phyloP scores from a whole-genome alignment of 2,797 vertebrate genomes.

The Clarias pachynema region DNA sequence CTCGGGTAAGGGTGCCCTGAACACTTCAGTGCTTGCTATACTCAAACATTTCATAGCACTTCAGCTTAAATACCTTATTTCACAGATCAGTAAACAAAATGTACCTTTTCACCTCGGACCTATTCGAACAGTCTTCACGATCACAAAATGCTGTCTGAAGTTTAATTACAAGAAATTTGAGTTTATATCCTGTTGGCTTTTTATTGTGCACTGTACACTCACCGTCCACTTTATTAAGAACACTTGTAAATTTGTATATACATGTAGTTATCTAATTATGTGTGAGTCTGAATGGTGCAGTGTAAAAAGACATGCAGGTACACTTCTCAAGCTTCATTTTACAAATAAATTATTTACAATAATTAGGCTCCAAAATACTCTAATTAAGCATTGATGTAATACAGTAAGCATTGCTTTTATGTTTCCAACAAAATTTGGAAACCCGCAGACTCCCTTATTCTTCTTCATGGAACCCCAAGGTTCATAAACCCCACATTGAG shows the following conservation, averaged over 20 bases:
- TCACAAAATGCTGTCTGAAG: background rate
- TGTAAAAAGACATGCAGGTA: too few species aligned
- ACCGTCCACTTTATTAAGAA: background rate
- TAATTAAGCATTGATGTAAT: background rate
- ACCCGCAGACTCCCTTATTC: background rate
- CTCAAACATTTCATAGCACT: background rate
- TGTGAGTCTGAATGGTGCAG: too few species aligned
- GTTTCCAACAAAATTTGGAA: background rate
- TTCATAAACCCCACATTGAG: background rate
- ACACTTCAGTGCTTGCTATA: background rate
- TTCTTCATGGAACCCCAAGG: background rate
- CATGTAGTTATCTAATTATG: too few species aligned
- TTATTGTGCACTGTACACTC: background rate
- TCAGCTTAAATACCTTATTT: background rate
- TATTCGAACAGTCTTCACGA: background rate
- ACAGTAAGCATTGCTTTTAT: too few species aligned
- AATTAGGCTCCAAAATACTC: background rate
- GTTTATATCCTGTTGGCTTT: background rate
- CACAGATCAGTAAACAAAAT: background rate
- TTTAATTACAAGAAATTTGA: background rate
- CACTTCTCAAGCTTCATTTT: background rate
- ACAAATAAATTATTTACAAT: background rate
- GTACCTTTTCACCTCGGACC: background rate
- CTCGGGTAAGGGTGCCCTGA: conserved; percentile 82
- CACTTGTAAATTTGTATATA: background rate